Percentiles rank a stretch among this genome's conserved stretches.
Conservation (phyloP, 2,113 vertebrate genomes). For the Engraulis encrasicolus region DNA sequence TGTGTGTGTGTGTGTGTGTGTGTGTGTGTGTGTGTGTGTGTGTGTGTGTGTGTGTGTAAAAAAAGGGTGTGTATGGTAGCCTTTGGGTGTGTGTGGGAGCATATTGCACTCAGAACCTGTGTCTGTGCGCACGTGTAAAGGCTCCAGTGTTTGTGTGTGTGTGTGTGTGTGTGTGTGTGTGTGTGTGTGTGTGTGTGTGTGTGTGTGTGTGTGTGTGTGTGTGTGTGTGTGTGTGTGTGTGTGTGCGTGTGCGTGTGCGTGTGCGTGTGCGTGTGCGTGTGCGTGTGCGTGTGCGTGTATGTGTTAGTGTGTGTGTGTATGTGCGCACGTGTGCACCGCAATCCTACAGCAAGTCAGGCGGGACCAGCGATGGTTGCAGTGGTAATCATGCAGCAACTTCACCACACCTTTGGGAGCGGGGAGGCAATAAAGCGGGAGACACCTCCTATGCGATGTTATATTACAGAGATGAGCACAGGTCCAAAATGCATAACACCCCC, state of each 20-base stretch:
- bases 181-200: too few relatives aligned
- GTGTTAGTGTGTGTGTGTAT: neutral
- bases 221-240: neutral
- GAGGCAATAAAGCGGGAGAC: neutral
- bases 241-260: neutral
- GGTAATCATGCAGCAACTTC: neutral
- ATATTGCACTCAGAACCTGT: too few relatives aligned
- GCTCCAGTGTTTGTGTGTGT: too few relatives aligned
- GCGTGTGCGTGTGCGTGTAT: neutral
- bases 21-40: too few relatives aligned
- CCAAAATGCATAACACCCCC: slow-evolving; percentile 30
- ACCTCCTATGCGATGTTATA: slow-evolving; percentile 26
- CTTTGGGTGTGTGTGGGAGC: too few relatives aligned
- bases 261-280: neutral
- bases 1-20: too few relatives aligned
- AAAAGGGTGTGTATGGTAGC: too few relatives aligned
- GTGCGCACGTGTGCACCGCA: neutral
- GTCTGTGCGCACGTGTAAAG: too few relatives aligned
- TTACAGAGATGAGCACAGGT: slow-evolving; percentile 20
- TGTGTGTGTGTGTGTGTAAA: too few relatives aligned
- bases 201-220: neutral
- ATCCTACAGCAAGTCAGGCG: neutral
- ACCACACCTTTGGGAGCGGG: neutral
- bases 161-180: too few relatives aligned
- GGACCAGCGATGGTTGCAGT: neutral